Percentiles rank a stretch among this genome's conserved stretches.
Conservation (phyloP, 2,888 invertebrate genomes). For the Melangyna quadrimaculata region DNA sequence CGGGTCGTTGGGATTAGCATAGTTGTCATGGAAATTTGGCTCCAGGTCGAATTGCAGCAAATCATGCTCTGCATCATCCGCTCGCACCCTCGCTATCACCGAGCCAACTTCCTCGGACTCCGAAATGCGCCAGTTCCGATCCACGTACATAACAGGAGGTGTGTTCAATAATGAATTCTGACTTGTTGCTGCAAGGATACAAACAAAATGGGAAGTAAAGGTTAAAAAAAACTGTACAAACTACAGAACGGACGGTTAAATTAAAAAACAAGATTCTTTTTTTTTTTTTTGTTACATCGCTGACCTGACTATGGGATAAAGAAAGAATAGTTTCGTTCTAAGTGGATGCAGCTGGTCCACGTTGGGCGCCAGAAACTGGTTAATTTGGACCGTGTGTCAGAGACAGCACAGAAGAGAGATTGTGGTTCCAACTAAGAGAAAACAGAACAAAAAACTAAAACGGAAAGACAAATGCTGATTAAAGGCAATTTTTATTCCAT, state of each 20-base stretch:
- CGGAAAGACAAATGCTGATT: conserved; percentile 64
- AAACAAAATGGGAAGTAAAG: neutral
- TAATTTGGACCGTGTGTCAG: conserved; percentile 64
- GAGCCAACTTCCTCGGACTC: conserved; percentile 88
- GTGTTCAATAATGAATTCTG: conserved; percentile 75
- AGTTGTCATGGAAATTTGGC: conserved; percentile 81
- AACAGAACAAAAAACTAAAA: neutral
- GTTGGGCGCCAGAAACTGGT: conserved; percentile 55
- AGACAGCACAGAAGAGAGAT: conserved; percentile 37
- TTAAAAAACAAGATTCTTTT: conserved; percentile 16
- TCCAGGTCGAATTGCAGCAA: conserved; percentile 87
- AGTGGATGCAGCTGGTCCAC: conserved; percentile 57
- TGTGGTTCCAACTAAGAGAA: neutral
- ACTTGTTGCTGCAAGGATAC: conserved; percentile 73
- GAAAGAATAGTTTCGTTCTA: conserved; percentile 25
- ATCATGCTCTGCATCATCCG: conserved; percentile 85
- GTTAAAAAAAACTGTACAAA: neutral
- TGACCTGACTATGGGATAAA: conserved; percentile 33
- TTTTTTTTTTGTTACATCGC: neutral
- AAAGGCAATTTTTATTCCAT: conserved; percentile 61
- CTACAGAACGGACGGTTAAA: conserved; percentile 32
- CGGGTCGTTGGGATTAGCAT: conserved; percentile 72
- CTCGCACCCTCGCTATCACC: conserved; percentile 86
- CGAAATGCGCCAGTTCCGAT: conserved; percentile 88
- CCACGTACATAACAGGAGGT: conserved; percentile 87